Percentiles rank a stretch among this genome's conserved stretches.
These are phyloP conservation scores for Thymelicus lineola DNA, from an alignment of 2,888 invertebrate species.

Conservation along the genomic window DNA sequence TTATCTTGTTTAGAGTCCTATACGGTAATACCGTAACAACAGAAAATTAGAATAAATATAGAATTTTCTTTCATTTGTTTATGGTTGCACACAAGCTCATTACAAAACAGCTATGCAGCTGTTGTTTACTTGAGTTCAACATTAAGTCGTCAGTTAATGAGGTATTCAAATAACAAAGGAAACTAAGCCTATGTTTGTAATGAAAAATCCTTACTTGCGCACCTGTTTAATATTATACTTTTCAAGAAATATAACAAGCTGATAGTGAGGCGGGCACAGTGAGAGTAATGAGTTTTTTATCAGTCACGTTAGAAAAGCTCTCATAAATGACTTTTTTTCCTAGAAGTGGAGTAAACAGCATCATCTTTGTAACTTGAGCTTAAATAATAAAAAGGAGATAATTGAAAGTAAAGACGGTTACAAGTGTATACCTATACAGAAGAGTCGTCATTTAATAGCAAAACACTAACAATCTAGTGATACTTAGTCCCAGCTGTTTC, in stretches of 20 bases:
- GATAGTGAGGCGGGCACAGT: constrained; percentile 2
- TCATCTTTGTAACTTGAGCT: constrained; percentile 20
- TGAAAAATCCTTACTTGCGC: neutral
- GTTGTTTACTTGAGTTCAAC: neutral
- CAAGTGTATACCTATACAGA: too few species aligned
- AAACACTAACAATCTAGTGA: too few species aligned
- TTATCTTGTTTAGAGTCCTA: too few species aligned
- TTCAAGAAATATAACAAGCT: neutral
- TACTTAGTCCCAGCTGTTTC: too few species aligned
- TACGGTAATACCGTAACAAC: too few species aligned
- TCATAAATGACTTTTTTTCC: constrained; percentile 20
- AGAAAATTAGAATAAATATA: neutral
- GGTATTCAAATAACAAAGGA: constrained; percentile 6
- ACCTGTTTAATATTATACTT: constrained; percentile 1
- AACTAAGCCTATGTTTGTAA: constrained; percentile 8
- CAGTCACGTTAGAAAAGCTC: constrained; percentile 24
- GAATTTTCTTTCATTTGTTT: neutral
- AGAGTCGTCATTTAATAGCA: too few species aligned
- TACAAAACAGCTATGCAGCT: neutral
- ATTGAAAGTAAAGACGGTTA: too few species aligned
- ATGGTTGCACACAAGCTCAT: neutral
- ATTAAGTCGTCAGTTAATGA: neutral
- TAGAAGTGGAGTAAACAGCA: constrained; percentile 12
- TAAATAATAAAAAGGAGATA: constrained; percentile 21
- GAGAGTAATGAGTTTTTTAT: constrained; percentile 18